Conservation (phyloP, 2,797 vertebrate species). For the Mallotus villosus region DNA sequence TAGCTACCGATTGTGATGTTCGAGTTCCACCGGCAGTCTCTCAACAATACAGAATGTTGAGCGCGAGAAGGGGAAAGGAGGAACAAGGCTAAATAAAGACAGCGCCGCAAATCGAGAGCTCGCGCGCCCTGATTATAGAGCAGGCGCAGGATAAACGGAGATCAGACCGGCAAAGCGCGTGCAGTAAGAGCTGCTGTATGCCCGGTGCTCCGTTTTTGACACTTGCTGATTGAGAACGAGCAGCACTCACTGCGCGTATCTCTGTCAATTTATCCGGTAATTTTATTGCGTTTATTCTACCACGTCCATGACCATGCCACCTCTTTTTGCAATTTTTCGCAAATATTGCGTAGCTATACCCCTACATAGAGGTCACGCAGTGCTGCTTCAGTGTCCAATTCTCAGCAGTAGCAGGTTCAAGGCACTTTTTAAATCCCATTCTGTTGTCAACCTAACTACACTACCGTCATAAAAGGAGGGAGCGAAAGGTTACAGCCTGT, state of each 20-base stretch:
- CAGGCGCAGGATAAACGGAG: conserved; percentile 12
- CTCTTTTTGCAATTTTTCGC: neutral
- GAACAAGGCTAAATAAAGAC: conserved; percentile 25
- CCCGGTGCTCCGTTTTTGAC: conserved; percentile 17
- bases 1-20: neutral
- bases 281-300: conserved; percentile 2
- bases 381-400: neutral
- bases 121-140: conserved; percentile 18
- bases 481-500: too few relatives aligned
- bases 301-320: neutral
- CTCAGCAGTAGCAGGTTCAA: neutral
- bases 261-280: neutral
- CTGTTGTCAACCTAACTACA: too few relatives aligned
- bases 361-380: neutral
- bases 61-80: conserved; percentile 27
- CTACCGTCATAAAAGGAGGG: too few relatives aligned
- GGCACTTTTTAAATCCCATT: neutral
- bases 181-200: conserved; percentile 7
- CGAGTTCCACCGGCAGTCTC: conserved; percentile 36
- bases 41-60: conserved; percentile 24
- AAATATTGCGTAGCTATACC: too few relatives aligned
- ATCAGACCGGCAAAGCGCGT: conserved; percentile 9
- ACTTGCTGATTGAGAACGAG: conserved; percentile 13
- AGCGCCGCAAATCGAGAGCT: conserved; percentile 37
- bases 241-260: conserved; percentile 24